Conservation (phyloP, 2,113 vertebrate genomes). For the Tonatia bakeri region DNA sequence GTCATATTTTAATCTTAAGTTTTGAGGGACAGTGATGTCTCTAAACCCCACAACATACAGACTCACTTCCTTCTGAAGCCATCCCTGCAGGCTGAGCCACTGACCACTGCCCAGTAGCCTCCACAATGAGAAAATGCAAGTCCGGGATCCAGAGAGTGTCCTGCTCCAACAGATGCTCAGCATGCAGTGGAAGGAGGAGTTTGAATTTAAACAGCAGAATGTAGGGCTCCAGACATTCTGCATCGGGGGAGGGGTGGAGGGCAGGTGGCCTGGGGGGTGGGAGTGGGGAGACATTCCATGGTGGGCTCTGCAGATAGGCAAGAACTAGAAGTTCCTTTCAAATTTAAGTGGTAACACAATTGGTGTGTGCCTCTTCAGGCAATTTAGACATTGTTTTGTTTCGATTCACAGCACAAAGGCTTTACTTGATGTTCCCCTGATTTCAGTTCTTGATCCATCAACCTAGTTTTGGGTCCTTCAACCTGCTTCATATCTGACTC, state of each 20-base stretch:
- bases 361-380: rapidly evolving
- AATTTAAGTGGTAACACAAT: neutral
- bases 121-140: neutral
- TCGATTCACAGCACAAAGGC: no score
- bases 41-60: neutral
- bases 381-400: no score
- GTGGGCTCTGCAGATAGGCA: neutral
- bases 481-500: no score
- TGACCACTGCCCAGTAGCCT: neutral
- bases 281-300: neutral
- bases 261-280: neutral
- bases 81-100: neutral
- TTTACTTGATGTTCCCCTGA: no score
- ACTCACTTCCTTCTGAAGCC: neutral
- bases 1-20: neutral
- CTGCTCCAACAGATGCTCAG: neutral
- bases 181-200: neutral
- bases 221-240: neutral
- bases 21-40: neutral
- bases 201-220: constrained; percentile 9
- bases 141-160: neutral
- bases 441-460: no score
- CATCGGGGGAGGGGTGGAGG: neutral
- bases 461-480: no score
- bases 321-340: neutral